These are phyloP conservation scores for Anoura caudifer DNA, from an alignment of 2,113 vertebrate species.

Conservation along the genomic window DNA sequence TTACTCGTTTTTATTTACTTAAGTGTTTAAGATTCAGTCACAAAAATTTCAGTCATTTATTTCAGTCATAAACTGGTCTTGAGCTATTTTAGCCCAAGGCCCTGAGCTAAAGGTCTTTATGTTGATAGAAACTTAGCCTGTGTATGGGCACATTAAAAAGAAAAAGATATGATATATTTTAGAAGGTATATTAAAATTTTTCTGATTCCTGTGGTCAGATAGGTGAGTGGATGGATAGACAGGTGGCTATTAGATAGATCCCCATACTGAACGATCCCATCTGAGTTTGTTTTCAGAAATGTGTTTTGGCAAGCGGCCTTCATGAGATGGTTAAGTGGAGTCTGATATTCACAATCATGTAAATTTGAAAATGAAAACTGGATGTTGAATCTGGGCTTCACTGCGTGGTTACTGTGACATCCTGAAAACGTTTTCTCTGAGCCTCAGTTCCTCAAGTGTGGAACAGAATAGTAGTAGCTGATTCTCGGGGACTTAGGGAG, in stretches of 20 bases:
- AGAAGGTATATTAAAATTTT: not conserved
- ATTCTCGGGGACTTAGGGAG: not conserved
- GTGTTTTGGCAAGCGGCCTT: conserved; percentile 5
- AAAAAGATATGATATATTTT: not conserved
- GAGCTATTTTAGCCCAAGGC: too few relatives aligned
- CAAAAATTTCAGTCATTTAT: conserved; percentile 59
- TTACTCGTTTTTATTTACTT: conserved; percentile 57
- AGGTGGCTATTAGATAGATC: not conserved
- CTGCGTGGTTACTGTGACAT: not conserved
- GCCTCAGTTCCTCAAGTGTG: not conserved
- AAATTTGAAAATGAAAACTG: not conserved
- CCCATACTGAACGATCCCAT: not conserved
- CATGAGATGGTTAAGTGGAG: not conserved
- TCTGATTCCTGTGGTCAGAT: not conserved
- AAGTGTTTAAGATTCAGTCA: conserved; percentile 53
- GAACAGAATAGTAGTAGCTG: not conserved
- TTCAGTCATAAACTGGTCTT: too few relatives aligned
- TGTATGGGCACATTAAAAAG: conserved; percentile 7
- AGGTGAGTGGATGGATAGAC: not conserved
- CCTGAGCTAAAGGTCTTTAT: conserved; percentile 48
- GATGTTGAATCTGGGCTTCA: not conserved
- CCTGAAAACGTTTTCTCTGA: not conserved
- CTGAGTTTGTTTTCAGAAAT: conserved; percentile 39
- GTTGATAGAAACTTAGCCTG: conserved; percentile 48
- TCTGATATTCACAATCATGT: conserved; percentile 10